Evolutionary conservation across 2,113 vertebrate genomes (phyloP).

Genomic region (Coreoperca whiteheadi): DNA sequence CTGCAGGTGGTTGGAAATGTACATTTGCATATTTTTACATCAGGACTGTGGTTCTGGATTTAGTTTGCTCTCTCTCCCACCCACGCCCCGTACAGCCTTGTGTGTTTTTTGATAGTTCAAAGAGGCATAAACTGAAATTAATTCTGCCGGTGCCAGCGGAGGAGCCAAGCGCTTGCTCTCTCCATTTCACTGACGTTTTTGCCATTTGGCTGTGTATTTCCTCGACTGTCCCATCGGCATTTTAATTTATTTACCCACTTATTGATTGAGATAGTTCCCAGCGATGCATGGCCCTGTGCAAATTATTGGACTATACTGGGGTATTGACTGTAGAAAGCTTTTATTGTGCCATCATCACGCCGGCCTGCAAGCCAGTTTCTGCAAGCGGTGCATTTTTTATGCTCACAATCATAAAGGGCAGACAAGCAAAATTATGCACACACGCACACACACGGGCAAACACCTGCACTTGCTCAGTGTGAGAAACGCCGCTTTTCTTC

Average conservation of each 20-base stretch:
- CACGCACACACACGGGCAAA: slow-evolving; percentile 12
- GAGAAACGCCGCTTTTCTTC: slow-evolving; percentile 29
- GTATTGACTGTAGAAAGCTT: slow-evolving; percentile 72
- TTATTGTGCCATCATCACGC: slow-evolving; percentile 69
- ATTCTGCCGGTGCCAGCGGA: not conserved
- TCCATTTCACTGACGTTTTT: slow-evolving; percentile 42
- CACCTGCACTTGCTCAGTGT: slow-evolving; percentile 31
- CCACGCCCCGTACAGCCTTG: not conserved
- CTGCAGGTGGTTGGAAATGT: slow-evolving; percentile 27
- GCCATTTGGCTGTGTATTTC: slow-evolving; percentile 40
- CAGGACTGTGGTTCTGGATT: slow-evolving; percentile 25
- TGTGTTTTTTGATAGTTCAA: slow-evolving; percentile 47
- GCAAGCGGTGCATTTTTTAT: slow-evolving; percentile 68
- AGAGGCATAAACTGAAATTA: slow-evolving; percentile 47
- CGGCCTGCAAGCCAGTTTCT: slow-evolving; percentile 51
- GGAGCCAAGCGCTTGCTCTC: slow-evolving; percentile 15
- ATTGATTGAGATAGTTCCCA: slow-evolving; percentile 68
- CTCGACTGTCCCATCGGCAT: slow-evolving; percentile 23
- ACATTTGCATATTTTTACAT: slow-evolving; percentile 44
- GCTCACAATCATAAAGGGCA: slow-evolving; percentile 67
- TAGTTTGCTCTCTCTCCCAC: not conserved
- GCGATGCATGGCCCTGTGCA: slow-evolving; percentile 48
- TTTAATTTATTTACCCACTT: slow-evolving; percentile 63
- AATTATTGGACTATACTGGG: slow-evolving; percentile 53
- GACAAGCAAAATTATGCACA: slow-evolving; percentile 63